phyloP scores from a whole-genome alignment of 2,797 vertebrate genomes.

The Pangasius mekongensis region DNA sequence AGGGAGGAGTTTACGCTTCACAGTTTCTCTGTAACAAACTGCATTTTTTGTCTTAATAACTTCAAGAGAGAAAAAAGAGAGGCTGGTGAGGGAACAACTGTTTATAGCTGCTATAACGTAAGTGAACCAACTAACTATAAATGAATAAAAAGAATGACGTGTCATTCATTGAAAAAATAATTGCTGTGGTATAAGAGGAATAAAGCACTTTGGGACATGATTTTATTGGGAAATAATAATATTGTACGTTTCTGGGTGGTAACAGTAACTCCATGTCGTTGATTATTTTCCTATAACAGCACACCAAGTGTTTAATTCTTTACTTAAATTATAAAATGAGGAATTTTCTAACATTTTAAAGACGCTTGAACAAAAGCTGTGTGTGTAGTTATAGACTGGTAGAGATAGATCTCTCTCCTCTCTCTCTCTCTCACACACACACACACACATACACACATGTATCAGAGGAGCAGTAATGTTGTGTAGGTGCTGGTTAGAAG shows the following conservation, averaged over 20 bases:
- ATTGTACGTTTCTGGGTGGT: background rate
- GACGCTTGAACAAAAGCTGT: background rate
- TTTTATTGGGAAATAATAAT: background rate
- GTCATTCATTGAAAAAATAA: background rate
- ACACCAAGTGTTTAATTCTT: background rate
- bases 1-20: no score
- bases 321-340: background rate
- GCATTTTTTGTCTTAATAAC: background rate
- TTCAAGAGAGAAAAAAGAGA: background rate
- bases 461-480: conserved; percentile 2
- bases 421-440: background rate
- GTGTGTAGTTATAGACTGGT: background rate
- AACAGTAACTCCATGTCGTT: background rate
- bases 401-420: background rate
- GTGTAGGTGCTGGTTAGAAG: background rate
- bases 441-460: background rate
- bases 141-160: background rate
- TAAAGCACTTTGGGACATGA: background rate
- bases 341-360: background rate
- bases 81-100: background rate
- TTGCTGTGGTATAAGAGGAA: background rate
- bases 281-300: background rate
- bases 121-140: background rate
- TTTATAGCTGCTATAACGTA: background rate
- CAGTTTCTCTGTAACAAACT: background rate